Evolutionary conservation across 2,888 invertebrate genomes (phyloP), one percentile per base, ranked within the genome.

Genomic region (Incurvaria masculella): DNA sequence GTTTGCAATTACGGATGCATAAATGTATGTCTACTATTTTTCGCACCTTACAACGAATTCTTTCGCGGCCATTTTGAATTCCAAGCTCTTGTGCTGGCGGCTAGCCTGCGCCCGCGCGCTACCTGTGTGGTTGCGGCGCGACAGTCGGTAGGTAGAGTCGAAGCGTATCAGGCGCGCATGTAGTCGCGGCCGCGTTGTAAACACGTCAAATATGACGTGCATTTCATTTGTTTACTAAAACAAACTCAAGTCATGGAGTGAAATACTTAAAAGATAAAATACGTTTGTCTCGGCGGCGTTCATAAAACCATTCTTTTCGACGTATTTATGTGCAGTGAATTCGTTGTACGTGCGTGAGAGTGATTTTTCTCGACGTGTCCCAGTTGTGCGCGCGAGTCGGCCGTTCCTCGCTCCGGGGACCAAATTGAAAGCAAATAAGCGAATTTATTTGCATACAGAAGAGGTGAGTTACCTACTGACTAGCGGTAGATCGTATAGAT

Each of bases 41-140:
- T 26, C 42, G 61, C 57, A 59, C 61, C 61, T 59, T 66, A 61
- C 61, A 8, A 75, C 75, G 66, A 66, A 78, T 76, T 74, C 75
- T 73, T 33, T 57, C 52, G 64, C 67, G 66, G 76, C 78, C 78
- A 78, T 78, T 70, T 76, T 78, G 74, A 76, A 78, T 78, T 73
- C 73, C 74, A 57, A 49, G 57, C 63, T 78, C 76, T 76, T 75
- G 78, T 78, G 72, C 71, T 72, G 71, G 69, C 65, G 61, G 68
- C 21, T 20, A 14, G 21, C 21, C 38, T 47, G 47, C 48, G 48
- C 47, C 45, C 42, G 48, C 50, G 47, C 50, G 44, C 41, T 69
- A 70, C 11, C 11, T 33, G 33, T 14, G 11, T 33, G 10, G 5
- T 10, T 10, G 10, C 23, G 23, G 23, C 10, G 23, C 23, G 5